Percentiles rank a stretch among this genome's conserved stretches.
Evolutionary conservation across 2,797 vertebrate genomes (phyloP).

Genomic region (Microchirus variegatus): DNA sequence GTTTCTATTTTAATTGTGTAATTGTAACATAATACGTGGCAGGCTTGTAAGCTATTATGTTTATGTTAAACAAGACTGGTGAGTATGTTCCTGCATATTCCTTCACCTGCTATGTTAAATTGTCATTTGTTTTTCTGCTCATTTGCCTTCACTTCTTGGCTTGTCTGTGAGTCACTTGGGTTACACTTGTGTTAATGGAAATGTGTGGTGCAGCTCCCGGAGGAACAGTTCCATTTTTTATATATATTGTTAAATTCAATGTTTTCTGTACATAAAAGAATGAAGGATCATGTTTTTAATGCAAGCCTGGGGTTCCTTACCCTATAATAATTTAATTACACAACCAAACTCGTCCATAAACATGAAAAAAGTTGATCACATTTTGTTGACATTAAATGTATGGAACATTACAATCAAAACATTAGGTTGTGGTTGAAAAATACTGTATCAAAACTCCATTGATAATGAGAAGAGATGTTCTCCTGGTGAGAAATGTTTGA

Average conservation of each 20-base stretch:
- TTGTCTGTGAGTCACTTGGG: conserved; percentile 65
- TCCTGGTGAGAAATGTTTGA: conserved; percentile 70
- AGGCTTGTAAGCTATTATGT: conserved; percentile 51
- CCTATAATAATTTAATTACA: conserved; percentile 22
- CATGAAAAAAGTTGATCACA: conserved; percentile 42
- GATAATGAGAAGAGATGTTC: conserved; percentile 36
- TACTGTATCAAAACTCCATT: conserved; percentile 27
- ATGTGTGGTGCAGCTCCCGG: conserved; percentile 40
- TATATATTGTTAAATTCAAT: conserved; percentile 25
- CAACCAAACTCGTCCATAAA: conserved; percentile 40
- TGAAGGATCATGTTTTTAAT: conserved; percentile 46
- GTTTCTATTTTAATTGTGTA: conserved; percentile 59
- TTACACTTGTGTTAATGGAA: conserved; percentile 53
- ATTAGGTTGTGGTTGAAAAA: conserved; percentile 19
- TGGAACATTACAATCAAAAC: not conserved
- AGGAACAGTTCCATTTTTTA: conserved; percentile 26
- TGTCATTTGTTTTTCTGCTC: conserved; percentile 56
- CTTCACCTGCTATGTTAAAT: conserved; percentile 53
- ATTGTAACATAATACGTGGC: conserved; percentile 52
- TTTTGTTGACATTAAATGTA: conserved; percentile 58
- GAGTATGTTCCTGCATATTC: conserved; percentile 62
- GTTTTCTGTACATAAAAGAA: conserved; percentile 32
- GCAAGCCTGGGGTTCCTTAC: conserved; percentile 21
- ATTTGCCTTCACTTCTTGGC: conserved; percentile 72
- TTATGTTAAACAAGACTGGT: conserved; percentile 56